Percentiles rank a stretch among this genome's conserved stretches.
These are phyloP conservation scores for Eristalis pertinax DNA, from an alignment of 2,888 invertebrate genomes.

Conservation along the genomic window DNA sequence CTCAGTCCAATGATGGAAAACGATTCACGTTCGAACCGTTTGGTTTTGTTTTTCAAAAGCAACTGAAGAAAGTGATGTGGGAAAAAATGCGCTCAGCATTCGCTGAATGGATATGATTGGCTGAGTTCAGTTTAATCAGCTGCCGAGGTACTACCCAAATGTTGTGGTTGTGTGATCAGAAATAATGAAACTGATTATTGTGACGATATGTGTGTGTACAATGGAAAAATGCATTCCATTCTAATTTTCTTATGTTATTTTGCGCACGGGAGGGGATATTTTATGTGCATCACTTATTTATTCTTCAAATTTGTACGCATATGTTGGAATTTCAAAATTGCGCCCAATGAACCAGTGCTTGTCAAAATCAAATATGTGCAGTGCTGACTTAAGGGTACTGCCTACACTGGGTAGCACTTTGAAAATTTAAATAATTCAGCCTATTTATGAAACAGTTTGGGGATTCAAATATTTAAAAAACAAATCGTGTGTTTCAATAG, in stretches of 20 bases:
- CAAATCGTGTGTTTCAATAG: not conserved
- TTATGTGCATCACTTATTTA: not conserved
- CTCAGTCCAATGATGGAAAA: constrained; percentile 1
- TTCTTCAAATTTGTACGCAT: not conserved
- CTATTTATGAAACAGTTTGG: not conserved
- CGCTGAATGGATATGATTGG: constrained; percentile 69
- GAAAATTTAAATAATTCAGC: not conserved
- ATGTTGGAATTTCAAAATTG: not conserved
- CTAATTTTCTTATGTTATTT: not conserved
- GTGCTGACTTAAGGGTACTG: constrained; percentile 10
- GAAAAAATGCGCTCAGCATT: constrained; percentile 65
- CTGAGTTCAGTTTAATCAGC: constrained; percentile 45
- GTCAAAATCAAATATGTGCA: not conserved
- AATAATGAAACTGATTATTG: not conserved
- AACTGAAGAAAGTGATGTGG: constrained; percentile 72
- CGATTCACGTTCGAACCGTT: constrained; percentile 75
- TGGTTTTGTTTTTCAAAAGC: constrained; percentile 77
- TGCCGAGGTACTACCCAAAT: constrained; percentile 30
- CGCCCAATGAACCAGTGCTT: not conserved
- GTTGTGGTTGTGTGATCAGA: not conserved
- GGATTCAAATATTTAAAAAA: not conserved
- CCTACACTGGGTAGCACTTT: not conserved
- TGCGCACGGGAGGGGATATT: not conserved
- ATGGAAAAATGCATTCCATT: not conserved
- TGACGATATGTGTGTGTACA: not conserved